Percentiles rank a stretch among this genome's conserved stretches.
phyloP scores from a whole-genome alignment of 2,113 vertebrate species.

The Nothoprocta pentlandii region DNA sequence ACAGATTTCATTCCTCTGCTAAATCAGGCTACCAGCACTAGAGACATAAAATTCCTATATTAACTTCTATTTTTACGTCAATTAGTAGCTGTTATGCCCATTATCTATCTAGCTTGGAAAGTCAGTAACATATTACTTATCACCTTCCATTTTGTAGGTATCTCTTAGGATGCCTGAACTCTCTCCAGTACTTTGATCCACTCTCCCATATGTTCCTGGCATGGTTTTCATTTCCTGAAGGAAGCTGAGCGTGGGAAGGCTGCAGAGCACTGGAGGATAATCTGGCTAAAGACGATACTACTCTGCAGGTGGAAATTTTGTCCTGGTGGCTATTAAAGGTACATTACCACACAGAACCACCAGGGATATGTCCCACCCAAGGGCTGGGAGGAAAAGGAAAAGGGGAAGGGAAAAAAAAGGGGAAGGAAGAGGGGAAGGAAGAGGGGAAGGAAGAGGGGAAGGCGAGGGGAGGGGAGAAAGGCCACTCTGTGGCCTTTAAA shows the following conservation, averaged over 20 bases:
- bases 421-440: too few relatives aligned
- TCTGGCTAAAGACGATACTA: conserved; percentile 8
- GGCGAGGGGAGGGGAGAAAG: neutral
- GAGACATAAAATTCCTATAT: neutral
- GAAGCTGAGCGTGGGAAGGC: conserved; percentile 6
- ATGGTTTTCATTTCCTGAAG: neutral
- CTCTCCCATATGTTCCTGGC: neutral
- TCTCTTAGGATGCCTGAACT: neutral
- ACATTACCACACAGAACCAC: neutral
- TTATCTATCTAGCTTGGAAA: neutral
- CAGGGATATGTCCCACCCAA: neutral
- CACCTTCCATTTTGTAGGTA: neutral
- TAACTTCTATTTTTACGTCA: neutral
- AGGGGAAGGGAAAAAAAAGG: neutral
- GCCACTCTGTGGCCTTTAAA: neutral
- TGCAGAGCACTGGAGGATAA: conserved; percentile 2
- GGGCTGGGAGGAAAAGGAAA: neutral
- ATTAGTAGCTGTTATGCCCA: neutral
- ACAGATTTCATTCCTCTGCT: neutral
- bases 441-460: too few relatives aligned
- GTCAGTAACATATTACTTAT: neutral
- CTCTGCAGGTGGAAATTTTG: neutral
- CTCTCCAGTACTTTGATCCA: neutral
- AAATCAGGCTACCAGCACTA: neutral
- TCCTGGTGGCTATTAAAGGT: neutral